Evolutionary conservation across 2,888 invertebrate genomes (phyloP).

Genomic region (Drepana falcataria): DNA sequence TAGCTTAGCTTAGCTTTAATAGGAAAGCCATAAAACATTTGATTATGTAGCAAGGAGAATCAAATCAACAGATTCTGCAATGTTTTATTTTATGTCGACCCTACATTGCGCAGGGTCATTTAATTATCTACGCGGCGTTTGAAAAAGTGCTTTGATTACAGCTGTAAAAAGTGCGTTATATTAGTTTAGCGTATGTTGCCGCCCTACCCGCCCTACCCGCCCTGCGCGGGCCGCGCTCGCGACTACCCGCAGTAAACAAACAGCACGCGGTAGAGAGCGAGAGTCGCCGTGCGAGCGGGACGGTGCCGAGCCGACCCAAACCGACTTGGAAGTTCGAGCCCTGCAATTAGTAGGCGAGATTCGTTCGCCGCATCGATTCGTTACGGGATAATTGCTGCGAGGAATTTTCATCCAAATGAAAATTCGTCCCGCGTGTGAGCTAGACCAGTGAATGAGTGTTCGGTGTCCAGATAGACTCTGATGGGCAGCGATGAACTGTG

Average conservation of each 20-base stretch:
- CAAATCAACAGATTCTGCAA: too few species aligned
- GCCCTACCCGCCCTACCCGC: constrained; percentile 69
- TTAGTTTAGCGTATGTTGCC: constrained; percentile 63
- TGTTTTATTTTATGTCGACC: too few species aligned
- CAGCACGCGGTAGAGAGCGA: constrained; percentile 29
- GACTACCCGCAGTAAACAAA: constrained; percentile 11
- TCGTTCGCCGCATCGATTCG: constrained; percentile 77
- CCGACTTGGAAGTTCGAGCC: constrained; percentile 41
- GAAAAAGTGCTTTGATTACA: constrained; percentile 1
- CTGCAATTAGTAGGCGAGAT: constrained; percentile 78
- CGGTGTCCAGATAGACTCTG: constrained; percentile 36
- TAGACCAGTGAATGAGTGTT: constrained; percentile 36
- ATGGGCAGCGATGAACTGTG: constrained; percentile 72
- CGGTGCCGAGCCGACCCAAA: constrained; percentile 38
- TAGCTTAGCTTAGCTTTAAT: too few species aligned
- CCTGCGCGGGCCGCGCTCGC: constrained; percentile 43
- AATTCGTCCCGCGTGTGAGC: constrained; percentile 54
- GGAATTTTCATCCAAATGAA: constrained; percentile 46
- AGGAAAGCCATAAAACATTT: too few species aligned
- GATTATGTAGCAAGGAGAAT: too few species aligned
- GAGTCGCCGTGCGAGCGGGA: constrained; percentile 51
- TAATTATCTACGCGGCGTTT: background rate
- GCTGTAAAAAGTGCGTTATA: constrained; percentile 40
- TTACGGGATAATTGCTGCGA: constrained; percentile 73
- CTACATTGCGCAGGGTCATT: background rate